Percentiles rank a stretch among this genome's conserved stretches.
Conservation (phyloP, 2,888 invertebrate species). For the Pseudococcus longispinus region DNA sequence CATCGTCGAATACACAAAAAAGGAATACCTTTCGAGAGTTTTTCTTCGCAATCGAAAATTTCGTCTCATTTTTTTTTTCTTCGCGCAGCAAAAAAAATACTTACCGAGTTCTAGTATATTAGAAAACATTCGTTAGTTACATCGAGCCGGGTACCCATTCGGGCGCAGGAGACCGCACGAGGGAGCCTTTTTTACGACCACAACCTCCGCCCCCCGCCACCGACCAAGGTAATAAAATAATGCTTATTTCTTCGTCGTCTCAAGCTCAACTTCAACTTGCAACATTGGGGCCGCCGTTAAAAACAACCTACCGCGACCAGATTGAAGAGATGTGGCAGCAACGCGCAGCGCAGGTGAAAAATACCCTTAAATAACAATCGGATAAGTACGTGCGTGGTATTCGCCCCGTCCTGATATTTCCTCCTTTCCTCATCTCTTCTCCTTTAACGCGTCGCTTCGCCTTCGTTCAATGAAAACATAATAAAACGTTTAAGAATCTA, state of each 20-base stretch:
- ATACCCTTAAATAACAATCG: conserved; percentile 12
- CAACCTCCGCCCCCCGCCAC: neutral
- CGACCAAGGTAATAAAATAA: neutral
- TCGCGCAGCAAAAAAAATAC: neutral
- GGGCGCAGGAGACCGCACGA: neutral
- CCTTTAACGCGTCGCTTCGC: neutral
- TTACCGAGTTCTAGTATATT: neutral
- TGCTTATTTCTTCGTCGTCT: neutral
- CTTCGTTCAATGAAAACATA: neutral
- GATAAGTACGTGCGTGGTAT: neutral
- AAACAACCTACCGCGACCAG: conserved; percentile 1
- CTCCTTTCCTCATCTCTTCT: no score
- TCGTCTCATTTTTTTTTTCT: neutral
- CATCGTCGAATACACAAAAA: neutral
- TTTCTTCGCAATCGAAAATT: neutral
- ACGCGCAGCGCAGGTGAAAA: neutral
- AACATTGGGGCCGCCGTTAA: neutral
- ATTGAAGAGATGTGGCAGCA: neutral
- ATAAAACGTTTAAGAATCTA: conserved; percentile 18
- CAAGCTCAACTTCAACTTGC: neutral
- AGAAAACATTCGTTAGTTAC: neutral
- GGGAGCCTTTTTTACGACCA: neutral
- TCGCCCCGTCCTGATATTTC: neutral
- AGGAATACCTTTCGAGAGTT: neutral
- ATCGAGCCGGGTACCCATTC: neutral